Evolutionary conservation across 2,888 invertebrate species (phyloP).

Genomic region (Clistopyga incitator): DNA sequence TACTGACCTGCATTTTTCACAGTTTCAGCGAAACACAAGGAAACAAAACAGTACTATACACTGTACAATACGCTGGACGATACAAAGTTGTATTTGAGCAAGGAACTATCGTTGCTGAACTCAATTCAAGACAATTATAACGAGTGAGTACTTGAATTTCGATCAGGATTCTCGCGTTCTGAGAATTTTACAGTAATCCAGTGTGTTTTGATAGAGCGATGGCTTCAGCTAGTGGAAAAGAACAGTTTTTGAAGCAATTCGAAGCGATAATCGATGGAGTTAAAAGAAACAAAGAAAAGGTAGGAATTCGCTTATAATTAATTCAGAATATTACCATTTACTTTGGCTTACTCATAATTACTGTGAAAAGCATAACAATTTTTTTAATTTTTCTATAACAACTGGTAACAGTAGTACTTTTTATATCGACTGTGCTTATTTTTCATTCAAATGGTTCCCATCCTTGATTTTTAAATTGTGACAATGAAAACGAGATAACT

Average conservation of each 20-base stretch:
- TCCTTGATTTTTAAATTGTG: not conserved
- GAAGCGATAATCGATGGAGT: slow-evolving; percentile 95
- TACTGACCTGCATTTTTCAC: slow-evolving; percentile 62
- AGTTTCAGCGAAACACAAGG: slow-evolving; percentile 98
- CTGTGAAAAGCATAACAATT: too few species aligned
- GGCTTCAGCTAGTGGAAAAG: slow-evolving; percentile 91
- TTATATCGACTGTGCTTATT: too few species aligned
- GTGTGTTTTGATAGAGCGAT: slow-evolving; percentile 88
- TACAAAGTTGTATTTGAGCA: slow-evolving; percentile 96
- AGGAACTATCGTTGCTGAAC: slow-evolving; percentile 94
- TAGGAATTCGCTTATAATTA: slow-evolving; percentile 82
- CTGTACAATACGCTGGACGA: slow-evolving; percentile 98
- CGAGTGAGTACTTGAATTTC: slow-evolving; percentile 87
- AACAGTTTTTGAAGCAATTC: slow-evolving; percentile 96
- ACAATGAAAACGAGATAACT: not conserved
- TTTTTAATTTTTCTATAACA: too few species aligned
- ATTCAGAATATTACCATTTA: too few species aligned
- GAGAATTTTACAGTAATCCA: slow-evolving; percentile 5
- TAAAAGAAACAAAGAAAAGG: slow-evolving; percentile 93
- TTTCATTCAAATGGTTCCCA: not conserved
- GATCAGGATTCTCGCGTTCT: not conserved
- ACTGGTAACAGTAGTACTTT: too few species aligned
- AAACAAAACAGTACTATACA: slow-evolving; percentile 99
- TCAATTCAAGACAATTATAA: slow-evolving; percentile 95
- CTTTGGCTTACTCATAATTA: too few species aligned